Conservation (phyloP, 2,888 invertebrate genomes). For the Hipparchia sbordonii region DNA sequence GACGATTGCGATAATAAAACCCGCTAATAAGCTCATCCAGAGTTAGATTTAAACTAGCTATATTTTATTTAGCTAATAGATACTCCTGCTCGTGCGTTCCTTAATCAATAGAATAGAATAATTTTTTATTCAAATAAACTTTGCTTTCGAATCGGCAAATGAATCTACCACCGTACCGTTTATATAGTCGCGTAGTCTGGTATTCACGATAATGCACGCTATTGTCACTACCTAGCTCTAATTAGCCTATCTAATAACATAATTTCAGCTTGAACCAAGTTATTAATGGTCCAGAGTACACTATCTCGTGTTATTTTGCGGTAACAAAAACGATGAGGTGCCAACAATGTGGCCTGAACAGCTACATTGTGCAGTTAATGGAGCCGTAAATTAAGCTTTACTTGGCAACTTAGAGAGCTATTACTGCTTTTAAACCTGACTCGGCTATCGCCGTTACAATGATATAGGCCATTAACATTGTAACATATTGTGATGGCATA, state of each 20-base stretch:
- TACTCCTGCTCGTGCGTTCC: no score
- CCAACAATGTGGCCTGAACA: conserved; percentile 31
- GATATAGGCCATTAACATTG: conserved; percentile 22
- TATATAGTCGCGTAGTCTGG: no score
- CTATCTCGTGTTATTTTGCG: conserved; percentile 9
- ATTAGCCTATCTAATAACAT: conserved; percentile 14
- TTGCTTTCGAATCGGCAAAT: no score
- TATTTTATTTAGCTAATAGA: no score
- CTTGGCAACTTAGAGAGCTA: conserved; percentile 38
- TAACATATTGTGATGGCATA: conserved; percentile 15
- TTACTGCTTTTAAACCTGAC: conserved; percentile 37
- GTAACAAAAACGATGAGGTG: conserved; percentile 35
- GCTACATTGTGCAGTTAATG: conserved; percentile 35
- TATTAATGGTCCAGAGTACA: conserved; percentile 13
- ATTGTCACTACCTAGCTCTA: not conserved
- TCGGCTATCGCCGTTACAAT: conserved; percentile 28
- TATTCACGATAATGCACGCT: not conserved
- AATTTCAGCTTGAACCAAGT: conserved; percentile 13
- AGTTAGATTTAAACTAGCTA: no score
- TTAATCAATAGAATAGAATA: no score
- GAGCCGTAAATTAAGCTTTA: conserved; percentile 39
- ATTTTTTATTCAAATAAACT: no score
- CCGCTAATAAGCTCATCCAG: no score
- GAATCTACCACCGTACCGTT: no score
- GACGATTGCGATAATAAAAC: no score